These are phyloP conservation scores for Neolamprologus brichardi DNA, from an alignment of 2,113 vertebrate genomes.

Conservation along the genomic window DNA sequence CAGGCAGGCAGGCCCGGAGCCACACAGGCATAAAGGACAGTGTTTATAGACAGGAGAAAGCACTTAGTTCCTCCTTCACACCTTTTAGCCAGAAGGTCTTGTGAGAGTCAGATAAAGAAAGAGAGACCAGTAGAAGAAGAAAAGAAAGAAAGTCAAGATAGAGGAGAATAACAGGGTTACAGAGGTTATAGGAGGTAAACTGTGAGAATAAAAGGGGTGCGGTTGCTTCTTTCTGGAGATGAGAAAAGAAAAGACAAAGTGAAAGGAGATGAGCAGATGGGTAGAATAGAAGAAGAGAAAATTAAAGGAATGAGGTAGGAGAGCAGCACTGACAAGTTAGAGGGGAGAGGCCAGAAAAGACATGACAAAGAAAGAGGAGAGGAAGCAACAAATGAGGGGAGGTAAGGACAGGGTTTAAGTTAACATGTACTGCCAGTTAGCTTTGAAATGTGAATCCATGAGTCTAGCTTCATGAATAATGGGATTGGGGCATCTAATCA, in stretches of 20 bases:
- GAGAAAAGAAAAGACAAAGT: background rate
- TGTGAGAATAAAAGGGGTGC: background rate
- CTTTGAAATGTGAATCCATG: conserved; percentile 28
- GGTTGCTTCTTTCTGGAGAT: background rate
- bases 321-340: background rate
- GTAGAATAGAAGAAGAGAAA: background rate
- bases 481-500: background rate
- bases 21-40: conserved; percentile 49
- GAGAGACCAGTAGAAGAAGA: background rate
- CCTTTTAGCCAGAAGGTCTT: conserved; percentile 57
- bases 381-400: background rate
- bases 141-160: background rate
- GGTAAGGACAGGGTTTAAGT: background rate
- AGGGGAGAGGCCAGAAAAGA: background rate
- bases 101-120: conserved; percentile 18
- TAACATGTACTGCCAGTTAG: background rate
- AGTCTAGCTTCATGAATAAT: conserved; percentile 18
- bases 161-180: conserved; percentile 11
- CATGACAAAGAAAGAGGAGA: background rate
- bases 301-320: background rate
- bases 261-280: background rate
- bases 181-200: conserved; percentile 6
- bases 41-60: conserved; percentile 66
- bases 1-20: background rate
- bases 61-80: conserved; percentile 68